Conservation (phyloP, 2,797 vertebrate species). For the Chiroxiphia lanceolata region DNA sequence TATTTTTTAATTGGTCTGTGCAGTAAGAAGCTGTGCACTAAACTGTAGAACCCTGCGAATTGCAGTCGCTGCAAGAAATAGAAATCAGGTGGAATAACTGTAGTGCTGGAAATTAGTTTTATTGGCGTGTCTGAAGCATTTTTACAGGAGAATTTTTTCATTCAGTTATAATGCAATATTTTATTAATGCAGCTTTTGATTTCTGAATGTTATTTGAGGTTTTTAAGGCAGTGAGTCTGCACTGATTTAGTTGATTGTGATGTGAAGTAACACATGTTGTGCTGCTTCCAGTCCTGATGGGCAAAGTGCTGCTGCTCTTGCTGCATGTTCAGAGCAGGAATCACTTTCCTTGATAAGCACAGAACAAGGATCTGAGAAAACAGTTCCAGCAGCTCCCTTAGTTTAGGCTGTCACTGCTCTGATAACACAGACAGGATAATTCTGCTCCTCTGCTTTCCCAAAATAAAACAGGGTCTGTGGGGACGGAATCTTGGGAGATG, state of each 20-base stretch:
- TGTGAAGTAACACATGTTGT: neutral
- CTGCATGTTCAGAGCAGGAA: neutral
- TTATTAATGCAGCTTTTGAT: neutral
- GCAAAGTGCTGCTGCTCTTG: neutral
- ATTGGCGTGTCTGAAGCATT: rapidly evolving
- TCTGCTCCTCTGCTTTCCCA: neutral
- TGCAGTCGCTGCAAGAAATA: rapidly evolving
- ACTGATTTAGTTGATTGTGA: rapidly evolving
- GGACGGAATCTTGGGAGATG: neutral
- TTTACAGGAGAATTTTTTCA: neutral
- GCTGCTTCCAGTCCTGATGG: neutral
- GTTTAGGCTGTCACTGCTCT: rapidly evolving
- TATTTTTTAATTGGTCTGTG: neutral
- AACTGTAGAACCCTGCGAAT: neutral
- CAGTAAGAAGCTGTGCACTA: neutral
- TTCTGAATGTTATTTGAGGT: neutral
- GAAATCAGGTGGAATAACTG: neutral
- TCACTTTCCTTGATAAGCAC: neutral
- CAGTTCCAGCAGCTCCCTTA: neutral
- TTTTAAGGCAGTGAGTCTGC: neutral
- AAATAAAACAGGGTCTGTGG: too few species aligned
- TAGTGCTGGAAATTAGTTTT: neutral
- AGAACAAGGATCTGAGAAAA: neutral
- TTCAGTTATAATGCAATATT: neutral
- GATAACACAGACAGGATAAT: neutral